Percentiles rank a stretch among this genome's conserved stretches.
Conservation (phyloP, 2,797 vertebrate species). For the Brotula barbata region DNA sequence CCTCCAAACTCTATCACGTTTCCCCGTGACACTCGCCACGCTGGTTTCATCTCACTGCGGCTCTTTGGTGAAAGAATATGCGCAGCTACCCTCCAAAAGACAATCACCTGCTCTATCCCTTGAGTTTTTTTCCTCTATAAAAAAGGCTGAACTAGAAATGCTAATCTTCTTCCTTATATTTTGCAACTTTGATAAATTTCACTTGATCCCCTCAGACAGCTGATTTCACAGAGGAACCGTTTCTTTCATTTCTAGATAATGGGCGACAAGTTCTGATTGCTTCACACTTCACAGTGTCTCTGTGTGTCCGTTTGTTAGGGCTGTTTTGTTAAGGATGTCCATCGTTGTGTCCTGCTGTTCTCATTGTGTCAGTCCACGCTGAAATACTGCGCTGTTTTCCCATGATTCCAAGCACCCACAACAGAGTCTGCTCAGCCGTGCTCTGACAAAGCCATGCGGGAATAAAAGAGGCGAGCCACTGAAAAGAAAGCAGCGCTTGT, state of each 20-base stretch:
- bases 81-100: too few species aligned
- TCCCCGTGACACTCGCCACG: slow-evolving; percentile 44
- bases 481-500: slow-evolving; percentile 73
- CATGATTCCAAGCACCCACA: slow-evolving; percentile 53
- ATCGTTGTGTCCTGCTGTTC: slow-evolving; percentile 40
- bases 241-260: slow-evolving; percentile 11
- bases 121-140: slow-evolving; percentile 22
- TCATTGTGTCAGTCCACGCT: slow-evolving; percentile 42
- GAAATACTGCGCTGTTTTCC: slow-evolving; percentile 55
- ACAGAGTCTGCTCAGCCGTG: slow-evolving; percentile 69
- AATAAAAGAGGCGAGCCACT: slow-evolving; percentile 68
- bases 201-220: not conserved
- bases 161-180: too few species aligned
- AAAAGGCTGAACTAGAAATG: too few species aligned
- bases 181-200: slow-evolving; percentile 24
- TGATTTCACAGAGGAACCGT: not conserved
- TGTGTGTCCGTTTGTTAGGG: slow-evolving; percentile 44
- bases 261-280: slow-evolving; percentile 19
- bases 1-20: slow-evolving; percentile 41
- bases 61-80: not conserved
- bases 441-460: slow-evolving; percentile 57
- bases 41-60: slow-evolving; percentile 42
- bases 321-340: slow-evolving; percentile 58
- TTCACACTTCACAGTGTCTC: slow-evolving; percentile 32
- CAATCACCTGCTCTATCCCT: slow-evolving; percentile 38